A percentile compares a stretch with the other conserved stretches of the same genome.
These are phyloP conservation scores for Drosophila chauvacae DNA, from an alignment of 1,140 invertebrate genomes.

Conservation along the genomic window DNA sequence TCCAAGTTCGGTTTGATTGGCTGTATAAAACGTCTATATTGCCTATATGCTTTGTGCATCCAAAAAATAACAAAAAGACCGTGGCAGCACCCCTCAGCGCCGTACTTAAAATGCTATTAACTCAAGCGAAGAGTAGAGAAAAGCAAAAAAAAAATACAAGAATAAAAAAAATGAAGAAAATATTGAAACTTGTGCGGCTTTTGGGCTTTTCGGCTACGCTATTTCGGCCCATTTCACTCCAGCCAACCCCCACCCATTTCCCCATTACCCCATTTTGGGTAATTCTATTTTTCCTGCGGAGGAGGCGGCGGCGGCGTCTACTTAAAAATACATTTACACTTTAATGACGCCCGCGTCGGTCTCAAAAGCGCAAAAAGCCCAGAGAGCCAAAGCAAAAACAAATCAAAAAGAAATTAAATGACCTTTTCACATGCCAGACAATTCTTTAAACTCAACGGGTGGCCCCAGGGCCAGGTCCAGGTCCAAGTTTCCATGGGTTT, in stretches of 20 bases:
- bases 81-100: not conserved
- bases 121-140: constrained; percentile 39
- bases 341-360: constrained; percentile 64
- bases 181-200: constrained; percentile 77
- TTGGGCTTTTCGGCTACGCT: constrained; percentile 65
- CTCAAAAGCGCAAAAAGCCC: constrained; percentile 20
- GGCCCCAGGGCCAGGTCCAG: constrained; percentile 4
- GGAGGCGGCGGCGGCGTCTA: constrained; percentile 50
- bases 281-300: constrained; percentile 71
- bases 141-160: not conserved
- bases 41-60: constrained; percentile 44
- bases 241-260: not conserved
- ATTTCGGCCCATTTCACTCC: constrained; percentile 37
- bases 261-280: constrained; percentile 23
- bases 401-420: constrained; percentile 84
- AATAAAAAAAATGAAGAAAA: constrained; percentile 24
- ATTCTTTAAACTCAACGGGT: constrained; percentile 54
- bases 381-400: constrained; percentile 54
- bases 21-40: constrained; percentile 39
- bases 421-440: constrained; percentile 74
- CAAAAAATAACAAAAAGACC: not conserved
- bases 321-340: constrained; percentile 84
- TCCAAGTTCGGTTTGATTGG: constrained; percentile 44
- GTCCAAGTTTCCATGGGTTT: constrained; percentile 5
- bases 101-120: constrained; percentile 83